Percentiles rank a stretch among this genome's conserved stretches.
Conservation (phyloP, 2,113 vertebrate species). For the Melanostigma gelatinosum region DNA sequence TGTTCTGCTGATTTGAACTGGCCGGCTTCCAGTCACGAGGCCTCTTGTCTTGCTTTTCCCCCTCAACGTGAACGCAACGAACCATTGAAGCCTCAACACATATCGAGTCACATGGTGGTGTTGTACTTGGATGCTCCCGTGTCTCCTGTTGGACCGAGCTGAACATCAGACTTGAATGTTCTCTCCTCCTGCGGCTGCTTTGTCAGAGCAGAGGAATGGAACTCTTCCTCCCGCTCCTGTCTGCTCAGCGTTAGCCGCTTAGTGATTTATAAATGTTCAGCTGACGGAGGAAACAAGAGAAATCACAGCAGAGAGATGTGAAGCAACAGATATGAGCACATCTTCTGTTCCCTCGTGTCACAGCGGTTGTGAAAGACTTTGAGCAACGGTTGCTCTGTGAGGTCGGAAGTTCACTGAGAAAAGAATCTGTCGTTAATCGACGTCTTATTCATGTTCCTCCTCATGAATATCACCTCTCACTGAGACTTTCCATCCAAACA, state of each 20-base stretch:
- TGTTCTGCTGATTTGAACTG: conserved; percentile 16
- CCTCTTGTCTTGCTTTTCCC: neutral
- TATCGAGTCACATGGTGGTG: too few species aligned
- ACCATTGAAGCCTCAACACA: neutral
- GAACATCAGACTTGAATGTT: neutral
- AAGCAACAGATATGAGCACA: neutral
- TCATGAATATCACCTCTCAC: neutral
- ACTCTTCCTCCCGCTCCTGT: neutral
- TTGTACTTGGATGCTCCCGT: neutral
- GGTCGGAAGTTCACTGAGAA: neutral
- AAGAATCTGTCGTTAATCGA: neutral
- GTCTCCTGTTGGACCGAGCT: neutral
- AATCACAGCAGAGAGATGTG: conserved; percentile 5
- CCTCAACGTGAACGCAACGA: neutral
- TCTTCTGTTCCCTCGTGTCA: conserved; percentile 3
- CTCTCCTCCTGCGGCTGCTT: neutral
- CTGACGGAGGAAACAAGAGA: conserved; percentile 9
- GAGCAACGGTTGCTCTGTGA: neutral
- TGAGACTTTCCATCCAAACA: neutral
- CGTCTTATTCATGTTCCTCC: neutral
- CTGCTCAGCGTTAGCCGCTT: neutral
- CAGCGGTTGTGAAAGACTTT: conserved; percentile 5
- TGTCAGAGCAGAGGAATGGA: neutral
- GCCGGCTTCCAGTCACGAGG: neutral
- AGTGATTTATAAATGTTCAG: neutral